Percentiles rank a stretch among this genome's conserved stretches.
phyloP scores from a whole-genome alignment of 2,888 invertebrate species.

The Subacronicta megacephala region DNA sequence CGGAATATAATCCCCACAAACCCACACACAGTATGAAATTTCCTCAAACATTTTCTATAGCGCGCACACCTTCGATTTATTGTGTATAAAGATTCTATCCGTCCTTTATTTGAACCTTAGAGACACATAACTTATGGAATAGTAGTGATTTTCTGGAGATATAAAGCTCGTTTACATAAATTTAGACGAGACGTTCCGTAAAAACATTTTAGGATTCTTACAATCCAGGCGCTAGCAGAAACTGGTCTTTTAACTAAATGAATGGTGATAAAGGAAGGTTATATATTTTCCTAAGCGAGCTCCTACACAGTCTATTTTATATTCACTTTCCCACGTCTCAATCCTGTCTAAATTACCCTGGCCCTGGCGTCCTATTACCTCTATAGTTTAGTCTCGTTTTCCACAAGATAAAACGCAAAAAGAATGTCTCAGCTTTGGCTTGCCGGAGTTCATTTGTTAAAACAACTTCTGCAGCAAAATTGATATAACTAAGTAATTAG shows the following conservation, averaged over 20 bases:
- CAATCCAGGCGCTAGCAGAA: conserved; percentile 10
- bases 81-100: conserved; percentile 32
- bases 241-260: conserved; percentile 31
- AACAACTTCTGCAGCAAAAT: conserved; percentile 61
- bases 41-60: conserved; percentile 32
- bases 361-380: conserved; percentile 31
- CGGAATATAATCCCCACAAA: conserved; percentile 36
- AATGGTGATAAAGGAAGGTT: conserved; percentile 37
- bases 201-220: conserved; percentile 23
- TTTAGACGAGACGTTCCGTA: conserved; percentile 18
- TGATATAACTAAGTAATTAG: conserved; percentile 71
- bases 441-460: conserved; percentile 61
- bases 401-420: conserved; percentile 42
- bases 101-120: conserved; percentile 19
- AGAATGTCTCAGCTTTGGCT: conserved; percentile 36
- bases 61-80: conserved; percentile 40
- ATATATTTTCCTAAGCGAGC: conserved; percentile 37
- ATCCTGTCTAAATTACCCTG: conserved; percentile 55
- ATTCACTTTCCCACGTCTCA: conserved; percentile 43
- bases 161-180: conserved; percentile 26
- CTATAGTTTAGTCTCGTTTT: conserved; percentile 40
- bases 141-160: conserved; percentile 17
- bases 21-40: conserved; percentile 40
- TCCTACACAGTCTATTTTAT: conserved; percentile 20
- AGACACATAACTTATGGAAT: conserved; percentile 21